A percentile compares a stretch with the other conserved stretches of the same genome.
Evolutionary conservation across 2,113 vertebrate genomes (phyloP).

Genomic region (Taxidea taxus): DNA sequence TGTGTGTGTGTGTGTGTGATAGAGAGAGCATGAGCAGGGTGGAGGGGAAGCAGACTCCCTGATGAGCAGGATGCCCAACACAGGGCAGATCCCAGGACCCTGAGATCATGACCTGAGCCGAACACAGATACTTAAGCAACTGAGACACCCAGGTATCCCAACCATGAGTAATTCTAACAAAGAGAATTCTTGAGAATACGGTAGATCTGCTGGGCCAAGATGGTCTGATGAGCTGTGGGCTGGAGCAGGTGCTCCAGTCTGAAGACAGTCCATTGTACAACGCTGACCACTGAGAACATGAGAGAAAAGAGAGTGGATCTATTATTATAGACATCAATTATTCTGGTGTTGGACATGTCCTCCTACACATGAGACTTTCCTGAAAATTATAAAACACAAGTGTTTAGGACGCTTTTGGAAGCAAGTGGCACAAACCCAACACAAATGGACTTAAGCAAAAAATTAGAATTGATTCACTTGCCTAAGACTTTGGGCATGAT

Average conservation of each 20-base stretch:
- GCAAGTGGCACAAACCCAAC: neutral
- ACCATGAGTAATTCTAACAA: neutral
- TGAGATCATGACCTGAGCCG: neutral
- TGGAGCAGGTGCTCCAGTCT: neutral
- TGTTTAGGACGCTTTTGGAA: neutral
- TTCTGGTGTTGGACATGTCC: neutral
- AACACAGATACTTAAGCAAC: neutral
- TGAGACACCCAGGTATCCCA: neutral
- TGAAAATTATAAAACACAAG: neutral
- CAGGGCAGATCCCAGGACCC: neutral
- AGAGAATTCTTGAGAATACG: neutral
- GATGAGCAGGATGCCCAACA: neutral
- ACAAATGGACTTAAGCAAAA: neutral
- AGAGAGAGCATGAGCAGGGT: neutral
- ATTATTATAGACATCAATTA: accelerated
- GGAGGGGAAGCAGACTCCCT: neutral
- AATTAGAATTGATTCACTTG: neutral
- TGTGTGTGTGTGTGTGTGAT: too few species aligned
- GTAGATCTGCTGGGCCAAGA: neutral
- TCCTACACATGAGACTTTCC: neutral
- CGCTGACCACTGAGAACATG: neutral
- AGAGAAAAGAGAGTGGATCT: neutral
- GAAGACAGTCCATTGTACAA: neutral
- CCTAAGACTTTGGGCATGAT: neutral
- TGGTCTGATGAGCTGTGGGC: neutral